Conservation (phyloP, 2,888 invertebrate genomes). For the Cetonia aurata region DNA sequence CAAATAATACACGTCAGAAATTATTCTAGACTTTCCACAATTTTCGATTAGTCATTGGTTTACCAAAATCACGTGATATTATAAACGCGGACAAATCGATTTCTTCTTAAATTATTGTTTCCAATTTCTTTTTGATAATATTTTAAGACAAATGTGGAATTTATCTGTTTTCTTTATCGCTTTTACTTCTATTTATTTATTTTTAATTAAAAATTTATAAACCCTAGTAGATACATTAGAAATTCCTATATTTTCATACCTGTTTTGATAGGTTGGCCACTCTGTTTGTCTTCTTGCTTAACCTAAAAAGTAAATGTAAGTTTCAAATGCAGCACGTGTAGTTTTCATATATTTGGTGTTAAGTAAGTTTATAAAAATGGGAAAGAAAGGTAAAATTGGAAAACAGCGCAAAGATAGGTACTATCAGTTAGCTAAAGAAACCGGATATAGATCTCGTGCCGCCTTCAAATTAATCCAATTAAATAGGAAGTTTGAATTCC, state of each 20-base stretch:
- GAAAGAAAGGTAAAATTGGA: slow-evolving; percentile 95
- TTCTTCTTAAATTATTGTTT: not conserved
- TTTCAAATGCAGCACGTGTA: slow-evolving; percentile 31
- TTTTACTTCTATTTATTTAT: not conserved
- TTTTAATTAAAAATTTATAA: no score
- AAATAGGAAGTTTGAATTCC: slow-evolving; percentile 96
- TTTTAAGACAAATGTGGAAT: not conserved
- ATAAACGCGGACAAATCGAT: slow-evolving; percentile 27
- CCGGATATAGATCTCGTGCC: slow-evolving; percentile 96
- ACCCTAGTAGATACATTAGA: no score
- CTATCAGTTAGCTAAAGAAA: slow-evolving; percentile 98
- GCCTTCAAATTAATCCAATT: slow-evolving; percentile 99
- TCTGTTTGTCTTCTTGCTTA: not conserved
- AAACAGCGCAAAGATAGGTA: slow-evolving; percentile 99
- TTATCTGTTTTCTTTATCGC: not conserved
- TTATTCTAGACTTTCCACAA: slow-evolving; percentile 37
- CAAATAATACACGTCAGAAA: slow-evolving; percentile 42
- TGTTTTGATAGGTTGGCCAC: not conserved
- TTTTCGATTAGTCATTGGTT: slow-evolving; percentile 31
- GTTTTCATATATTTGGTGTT: not conserved
- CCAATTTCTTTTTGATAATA: not conserved
- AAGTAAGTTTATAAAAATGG: slow-evolving; percentile 76
- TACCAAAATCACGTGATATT: slow-evolving; percentile 29
- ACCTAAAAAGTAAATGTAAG: slow-evolving; percentile 4
- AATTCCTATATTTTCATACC: no score